Evolutionary conservation across 2,888 invertebrate genomes (phyloP), one percentile per base, ranked within the genome.

Genomic region (Pterostichus madidus): DNA sequence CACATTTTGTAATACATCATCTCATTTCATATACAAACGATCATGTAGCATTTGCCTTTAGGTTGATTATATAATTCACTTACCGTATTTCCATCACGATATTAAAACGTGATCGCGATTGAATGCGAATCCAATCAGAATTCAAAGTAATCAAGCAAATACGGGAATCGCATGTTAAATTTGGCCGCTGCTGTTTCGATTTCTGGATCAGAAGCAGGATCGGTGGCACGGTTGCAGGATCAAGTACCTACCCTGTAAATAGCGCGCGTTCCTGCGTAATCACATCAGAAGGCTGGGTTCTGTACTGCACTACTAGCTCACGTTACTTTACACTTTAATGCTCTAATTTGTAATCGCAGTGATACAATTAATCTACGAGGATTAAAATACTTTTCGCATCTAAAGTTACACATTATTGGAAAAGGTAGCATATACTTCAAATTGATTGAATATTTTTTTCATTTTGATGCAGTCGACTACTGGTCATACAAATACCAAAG

Each of bases 101-200:
- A 76, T 76, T 76, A 76, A 53, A 76, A 76, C 46, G 32, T 53
- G 53, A 52, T 76, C 15, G 15, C 76, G 13, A 76, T 15, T 53
- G 39, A 13, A 76, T 53, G 17, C 15, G 35, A 56, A 76, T 76
- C 13, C 32, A 76, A 76, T 76, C 76, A 52, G 17, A 76, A 76
- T 76, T 31, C 32, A 32, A 52, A 32, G 76, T 76, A 76, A 76
- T 76, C 76, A 76, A 56, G 53, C 56, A 76, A 76, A 76, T 56
- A 76, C 53, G 56, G 8, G n/a, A 52, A 53, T 76, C 56, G 76
- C 52, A 76, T 76, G 76, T 76, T 52, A 52, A 76, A 76, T 53
- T 31, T 3, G 8, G 13, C 35, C 31, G 31, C 31, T 52, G 75
- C 56, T 56, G 17, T 17, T 5, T 6, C 17, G 15, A 15, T 35